Evolutionary conservation across 2,888 invertebrate genomes (phyloP).

Genomic region (Cantharis lateralis): DNA sequence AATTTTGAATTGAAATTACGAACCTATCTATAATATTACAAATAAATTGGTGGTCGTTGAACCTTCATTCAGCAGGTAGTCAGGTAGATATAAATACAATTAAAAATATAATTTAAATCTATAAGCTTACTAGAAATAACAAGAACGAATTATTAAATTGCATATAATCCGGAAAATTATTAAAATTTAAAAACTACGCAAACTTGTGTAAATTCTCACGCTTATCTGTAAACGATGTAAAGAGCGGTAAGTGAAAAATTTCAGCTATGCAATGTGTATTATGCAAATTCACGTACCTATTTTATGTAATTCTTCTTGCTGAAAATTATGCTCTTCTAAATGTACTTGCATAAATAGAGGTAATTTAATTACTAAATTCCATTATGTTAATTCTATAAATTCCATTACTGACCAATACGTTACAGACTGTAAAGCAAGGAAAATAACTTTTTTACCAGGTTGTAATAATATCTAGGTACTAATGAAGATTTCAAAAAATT

Average conservation of each 20-base stretch:
- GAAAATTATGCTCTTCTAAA: neutral
- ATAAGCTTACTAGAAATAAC: neutral
- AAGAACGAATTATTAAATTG: neutral
- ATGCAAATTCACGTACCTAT: neutral
- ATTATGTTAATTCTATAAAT: neutral
- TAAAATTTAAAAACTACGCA: neutral
- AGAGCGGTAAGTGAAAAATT: neutral
- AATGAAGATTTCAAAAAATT: neutral
- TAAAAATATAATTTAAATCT: neutral
- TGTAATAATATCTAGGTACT: neutral
- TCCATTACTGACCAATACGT: neutral
- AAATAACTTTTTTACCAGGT: neutral
- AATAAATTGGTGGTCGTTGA: neutral
- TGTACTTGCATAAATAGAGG: neutral
- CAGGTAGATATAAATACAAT: neutral
- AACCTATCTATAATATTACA: neutral
- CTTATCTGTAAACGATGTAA: neutral
- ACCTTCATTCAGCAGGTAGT: neutral
- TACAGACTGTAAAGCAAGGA: neutral
- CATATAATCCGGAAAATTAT: neutral
- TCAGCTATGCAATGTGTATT: neutral
- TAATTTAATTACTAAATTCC: neutral
- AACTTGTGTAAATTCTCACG: neutral
- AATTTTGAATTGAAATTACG: neutral
- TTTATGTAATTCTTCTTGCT: neutral